These are phyloP conservation scores for Poeciliopsis prolifica DNA, from an alignment of 2,113 vertebrate species.

Conservation along the genomic window DNA sequence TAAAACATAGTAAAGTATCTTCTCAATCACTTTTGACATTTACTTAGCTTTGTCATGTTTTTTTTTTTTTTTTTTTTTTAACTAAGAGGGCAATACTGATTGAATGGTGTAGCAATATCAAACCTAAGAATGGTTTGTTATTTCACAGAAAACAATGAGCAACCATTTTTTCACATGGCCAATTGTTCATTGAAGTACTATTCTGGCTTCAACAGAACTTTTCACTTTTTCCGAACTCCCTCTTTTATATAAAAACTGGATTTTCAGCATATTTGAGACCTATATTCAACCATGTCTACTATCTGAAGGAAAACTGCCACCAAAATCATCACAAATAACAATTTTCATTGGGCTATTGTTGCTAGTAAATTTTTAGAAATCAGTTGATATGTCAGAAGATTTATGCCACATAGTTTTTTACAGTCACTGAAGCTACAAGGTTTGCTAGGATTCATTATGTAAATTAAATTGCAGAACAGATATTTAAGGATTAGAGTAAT, in stretches of 20 bases:
- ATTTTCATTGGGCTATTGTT: constrained; percentile 13
- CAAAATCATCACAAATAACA: constrained; percentile 43
- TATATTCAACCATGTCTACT: constrained; percentile 16
- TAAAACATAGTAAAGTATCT: constrained; percentile 33
- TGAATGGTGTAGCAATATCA: constrained; percentile 59
- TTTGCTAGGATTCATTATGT: constrained; percentile 16
- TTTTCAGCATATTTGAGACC: constrained; percentile 17
- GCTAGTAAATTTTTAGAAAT: constrained; percentile 18
- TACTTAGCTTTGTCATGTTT: constrained; percentile 48
- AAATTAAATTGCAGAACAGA: neutral
- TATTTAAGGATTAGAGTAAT: constrained; percentile 8
- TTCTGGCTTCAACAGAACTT: constrained; percentile 13
- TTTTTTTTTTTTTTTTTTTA: constrained; percentile 50
- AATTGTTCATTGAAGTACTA: constrained; percentile 17
- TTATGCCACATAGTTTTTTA: neutral
- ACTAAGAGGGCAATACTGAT: constrained; percentile 48
- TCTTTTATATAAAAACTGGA: constrained; percentile 2
- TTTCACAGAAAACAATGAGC: constrained; percentile 4
- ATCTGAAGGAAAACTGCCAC: constrained; percentile 41
- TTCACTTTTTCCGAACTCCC: constrained; percentile 11
- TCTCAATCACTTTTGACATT: constrained; percentile 39
- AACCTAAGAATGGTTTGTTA: constrained; percentile 15
- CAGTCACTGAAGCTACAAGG: constrained; percentile 1
- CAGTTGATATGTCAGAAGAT: neutral
- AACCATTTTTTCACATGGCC: constrained; percentile 26